phyloP scores from a whole-genome alignment of 2,888 invertebrate genomes.

The Meliscaeva auricollis region DNA sequence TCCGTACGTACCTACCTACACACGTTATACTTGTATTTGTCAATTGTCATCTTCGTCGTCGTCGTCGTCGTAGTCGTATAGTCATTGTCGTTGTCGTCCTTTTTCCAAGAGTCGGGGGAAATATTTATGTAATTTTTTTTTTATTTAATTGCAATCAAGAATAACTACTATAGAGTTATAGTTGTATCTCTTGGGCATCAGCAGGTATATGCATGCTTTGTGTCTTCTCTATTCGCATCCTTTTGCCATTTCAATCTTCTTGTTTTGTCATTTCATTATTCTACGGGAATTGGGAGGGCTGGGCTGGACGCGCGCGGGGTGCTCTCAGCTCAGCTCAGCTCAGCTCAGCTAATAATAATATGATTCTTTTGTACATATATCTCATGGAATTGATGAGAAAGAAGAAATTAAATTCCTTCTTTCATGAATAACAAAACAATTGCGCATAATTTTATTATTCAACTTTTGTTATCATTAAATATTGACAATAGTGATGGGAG shows the following conservation, averaged over 20 bases:
- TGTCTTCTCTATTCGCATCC: background rate
- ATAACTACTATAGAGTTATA: conserved; percentile 38
- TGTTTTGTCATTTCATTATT: conserved; percentile 46
- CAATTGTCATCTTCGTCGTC: conserved; percentile 27
- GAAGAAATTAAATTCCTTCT: conserved; percentile 66
- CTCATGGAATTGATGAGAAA: conserved; percentile 34
- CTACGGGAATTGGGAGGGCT: background rate
- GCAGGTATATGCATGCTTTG: conserved; percentile 66
- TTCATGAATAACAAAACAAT: conserved; percentile 76
- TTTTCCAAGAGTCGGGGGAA: too few species aligned
- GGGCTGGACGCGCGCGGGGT: too few species aligned
- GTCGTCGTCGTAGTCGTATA: conserved; percentile 13
- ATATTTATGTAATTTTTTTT: conserved; percentile 1
- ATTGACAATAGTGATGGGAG: conserved; percentile 67
- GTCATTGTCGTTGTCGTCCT: conserved; percentile 21
- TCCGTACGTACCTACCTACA: background rate
- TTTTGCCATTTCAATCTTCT: conserved; percentile 21
- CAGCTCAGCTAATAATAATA: background rate
- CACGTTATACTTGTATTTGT: conserved; percentile 9
- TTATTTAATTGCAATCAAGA: conserved; percentile 68
- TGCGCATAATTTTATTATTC: conserved; percentile 75
- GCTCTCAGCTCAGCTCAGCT: too few species aligned
- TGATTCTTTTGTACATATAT: conserved; percentile 29
- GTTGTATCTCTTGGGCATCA: conserved; percentile 19
- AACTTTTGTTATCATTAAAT: conserved; percentile 70